These are phyloP conservation scores for Drosophila mojavensis DNA, from an alignment of 1,140 invertebrate genomes.

Conservation along the genomic window DNA sequence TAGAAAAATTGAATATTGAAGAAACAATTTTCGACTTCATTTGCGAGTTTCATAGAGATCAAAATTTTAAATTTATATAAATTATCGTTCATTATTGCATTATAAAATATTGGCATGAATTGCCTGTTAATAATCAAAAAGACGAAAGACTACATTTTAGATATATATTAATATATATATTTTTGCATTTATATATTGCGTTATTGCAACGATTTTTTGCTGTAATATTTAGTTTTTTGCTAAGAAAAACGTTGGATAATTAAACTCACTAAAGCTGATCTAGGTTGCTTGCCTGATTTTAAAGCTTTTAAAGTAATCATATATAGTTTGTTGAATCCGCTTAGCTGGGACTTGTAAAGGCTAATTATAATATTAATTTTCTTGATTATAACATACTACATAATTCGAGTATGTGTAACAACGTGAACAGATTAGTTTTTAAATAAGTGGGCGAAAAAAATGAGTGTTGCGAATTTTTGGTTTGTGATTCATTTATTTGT, in stretches of 20 bases:
- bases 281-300: conserved; percentile 60
- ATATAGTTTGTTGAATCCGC: conserved; percentile 52
- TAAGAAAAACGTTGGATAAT: conserved; percentile 60
- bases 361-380: conserved; percentile 37
- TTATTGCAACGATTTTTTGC: conserved; percentile 59
- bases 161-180: conserved; percentile 50
- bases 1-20: conserved; percentile 6
- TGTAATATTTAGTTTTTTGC: conserved; percentile 53
- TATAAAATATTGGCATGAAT: conserved; percentile 30
- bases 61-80: conserved; percentile 35
- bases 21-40: conserved; percentile 53
- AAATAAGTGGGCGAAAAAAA: conserved; percentile 69
- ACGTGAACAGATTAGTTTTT: conserved; percentile 50
- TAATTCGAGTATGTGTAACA: conserved; percentile 42
- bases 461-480: conserved; percentile 18
- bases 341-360: conserved; percentile 46
- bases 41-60: conserved; percentile 36
- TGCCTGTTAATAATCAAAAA: conserved; percentile 46
- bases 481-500: conserved; percentile 61
- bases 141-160: conserved; percentile 54
- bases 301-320: conserved; percentile 80
- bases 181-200: conserved; percentile 40
- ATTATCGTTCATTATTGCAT: conserved; percentile 57
- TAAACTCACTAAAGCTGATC: conserved; percentile 75
- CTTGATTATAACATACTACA: conserved; percentile 23